Conservation (phyloP, 2,888 invertebrate species). For the Netelia inedita region DNA sequence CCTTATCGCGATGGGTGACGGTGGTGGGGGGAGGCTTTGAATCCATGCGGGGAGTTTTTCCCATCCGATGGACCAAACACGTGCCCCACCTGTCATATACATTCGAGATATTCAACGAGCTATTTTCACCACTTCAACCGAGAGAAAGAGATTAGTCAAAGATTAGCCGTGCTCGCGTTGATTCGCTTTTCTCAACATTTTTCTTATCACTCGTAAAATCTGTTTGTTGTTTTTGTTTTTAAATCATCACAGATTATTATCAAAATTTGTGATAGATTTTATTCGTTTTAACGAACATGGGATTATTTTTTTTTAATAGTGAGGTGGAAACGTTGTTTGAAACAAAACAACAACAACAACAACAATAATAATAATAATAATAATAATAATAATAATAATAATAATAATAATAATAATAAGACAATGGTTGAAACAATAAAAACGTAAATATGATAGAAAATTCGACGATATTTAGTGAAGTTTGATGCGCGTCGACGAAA, state of each 20-base stretch:
- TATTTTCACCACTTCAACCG: conserved; percentile 64
- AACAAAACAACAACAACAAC: no score
- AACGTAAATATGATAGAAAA: no score
- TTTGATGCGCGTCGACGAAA: not conserved
- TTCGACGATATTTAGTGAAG: not conserved
- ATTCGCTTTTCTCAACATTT: not conserved
- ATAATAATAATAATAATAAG: not conserved
- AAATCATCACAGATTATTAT: not conserved
- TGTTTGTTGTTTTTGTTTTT: conserved; percentile 4
- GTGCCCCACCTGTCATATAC: conserved; percentile 81
- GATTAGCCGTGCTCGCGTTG: conserved; percentile 65
- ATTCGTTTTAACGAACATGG: not conserved
- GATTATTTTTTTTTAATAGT: not conserved
- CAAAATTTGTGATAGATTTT: not conserved
- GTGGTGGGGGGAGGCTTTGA: conserved; percentile 49
- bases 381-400: not conserved
- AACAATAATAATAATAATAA: conserved; percentile 3
- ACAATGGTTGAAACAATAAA: no score
- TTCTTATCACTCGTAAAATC: not conserved
- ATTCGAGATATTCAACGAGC: conserved; percentile 59
- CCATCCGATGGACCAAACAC: conserved; percentile 79
- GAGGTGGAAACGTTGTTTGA: not conserved
- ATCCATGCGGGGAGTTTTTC: conserved; percentile 75
- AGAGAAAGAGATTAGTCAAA: conserved; percentile 67
- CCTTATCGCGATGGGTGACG: conserved; percentile 36